Base-by-base conservation (phyloP, 2,113 vertebrate genomes). In the Pygoscelis adeliae region DNA sequence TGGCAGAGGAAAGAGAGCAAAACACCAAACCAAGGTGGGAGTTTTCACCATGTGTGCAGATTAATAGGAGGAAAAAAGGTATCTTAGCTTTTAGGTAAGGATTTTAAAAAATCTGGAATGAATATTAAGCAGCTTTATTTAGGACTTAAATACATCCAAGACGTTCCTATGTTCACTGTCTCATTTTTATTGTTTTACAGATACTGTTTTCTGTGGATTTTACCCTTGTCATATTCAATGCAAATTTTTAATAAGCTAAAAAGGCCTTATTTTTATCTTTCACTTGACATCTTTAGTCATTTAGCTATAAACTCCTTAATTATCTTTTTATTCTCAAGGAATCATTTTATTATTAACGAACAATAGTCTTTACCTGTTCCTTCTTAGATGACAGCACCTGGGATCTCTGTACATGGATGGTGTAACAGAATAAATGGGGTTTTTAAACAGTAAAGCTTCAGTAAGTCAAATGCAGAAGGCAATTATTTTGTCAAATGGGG, bases 401-500 rank as follows among this genome's bases (percentile, higher is more conserved):
- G 53, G 23, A 83, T 92, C 58, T 83, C 82, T 55, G 30, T 67
- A 52, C 9, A n/a, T 22, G 11, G 10, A 86, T n/a, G 27, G 42
- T n/a, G 2, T 55, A 92, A 90, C 29, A 87, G 42, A 96, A 94
- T 90, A 89, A 89, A 81, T 7, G 8, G 11, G 21, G 23, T 22
- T 87, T 93, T 94, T 53, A 93, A 96, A 74, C 11, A 78, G 27
- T 61, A 89, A 73, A 90, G 62, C 36, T 93, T 88, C 74, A 42
- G 6, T 30, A 88, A 94, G n/a, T 63, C 63, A 62, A 94, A 77
- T 13, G 63, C 42, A 70, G 40, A 81, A 93, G 52, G 79, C 46
- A 95, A 93, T 92, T 92, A 90, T 89, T 92, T 73, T 90, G 63
- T 92, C 88, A 93, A 92, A 88, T 5, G 4, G 23, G 22, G 30